phyloP scores from a whole-genome alignment of 2,888 invertebrate species.

The Incurvaria masculella region DNA sequence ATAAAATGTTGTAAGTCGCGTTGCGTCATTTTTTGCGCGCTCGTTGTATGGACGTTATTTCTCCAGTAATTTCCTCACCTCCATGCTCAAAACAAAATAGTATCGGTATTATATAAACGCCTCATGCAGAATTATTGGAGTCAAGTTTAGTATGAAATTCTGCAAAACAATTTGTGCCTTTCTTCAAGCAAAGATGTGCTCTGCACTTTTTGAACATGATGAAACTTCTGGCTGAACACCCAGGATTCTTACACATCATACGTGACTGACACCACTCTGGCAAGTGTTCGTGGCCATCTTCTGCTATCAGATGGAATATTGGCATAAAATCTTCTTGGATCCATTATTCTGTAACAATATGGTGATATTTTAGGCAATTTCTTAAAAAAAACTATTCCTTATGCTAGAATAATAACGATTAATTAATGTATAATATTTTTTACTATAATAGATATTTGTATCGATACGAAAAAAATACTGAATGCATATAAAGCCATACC shows the following conservation, averaged over 20 bases:
- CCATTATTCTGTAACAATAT: background rate
- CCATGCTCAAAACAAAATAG: too few species aligned
- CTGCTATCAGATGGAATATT: constrained; percentile 7
- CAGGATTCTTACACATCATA: background rate
- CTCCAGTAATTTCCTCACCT: too few species aligned
- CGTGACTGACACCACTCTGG: constrained; percentile 9
- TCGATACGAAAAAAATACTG: background rate
- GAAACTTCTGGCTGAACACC: constrained; percentile 2
- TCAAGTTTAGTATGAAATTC: background rate
- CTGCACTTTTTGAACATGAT: constrained; percentile 5
- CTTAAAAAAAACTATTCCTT: background rate
- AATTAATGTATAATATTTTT: too few species aligned
- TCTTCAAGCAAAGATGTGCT: background rate
- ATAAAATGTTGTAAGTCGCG: too few species aligned
- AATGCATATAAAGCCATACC: background rate
- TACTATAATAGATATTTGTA: too few species aligned
- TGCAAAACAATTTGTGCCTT: background rate
- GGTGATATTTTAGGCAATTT: background rate
- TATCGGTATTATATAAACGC: background rate
- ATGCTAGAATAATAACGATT: too few species aligned
- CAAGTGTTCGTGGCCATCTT: constrained; percentile 13
- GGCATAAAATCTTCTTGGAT: background rate
- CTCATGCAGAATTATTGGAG: background rate
- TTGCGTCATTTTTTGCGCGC: too few species aligned
- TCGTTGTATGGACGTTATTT: too few species aligned